These are phyloP conservation scores for Hippoglossus stenolepis DNA, from an alignment of 2,113 vertebrate species.

Conservation along the genomic window DNA sequence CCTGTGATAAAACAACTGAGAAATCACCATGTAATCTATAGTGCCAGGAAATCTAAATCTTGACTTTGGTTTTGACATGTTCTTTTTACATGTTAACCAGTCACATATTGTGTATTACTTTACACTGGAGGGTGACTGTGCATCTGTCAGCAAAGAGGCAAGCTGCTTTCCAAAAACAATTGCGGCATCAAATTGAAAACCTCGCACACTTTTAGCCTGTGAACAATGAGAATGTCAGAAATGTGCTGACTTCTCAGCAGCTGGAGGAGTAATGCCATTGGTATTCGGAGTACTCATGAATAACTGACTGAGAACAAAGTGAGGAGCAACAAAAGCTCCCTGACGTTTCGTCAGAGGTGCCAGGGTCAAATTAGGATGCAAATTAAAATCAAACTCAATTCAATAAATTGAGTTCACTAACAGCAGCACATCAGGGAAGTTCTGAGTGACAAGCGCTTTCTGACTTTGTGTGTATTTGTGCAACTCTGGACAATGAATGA, in stretches of 20 bases:
- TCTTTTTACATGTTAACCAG: slow-evolving; percentile 15
- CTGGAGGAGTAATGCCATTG: slow-evolving; percentile 14
- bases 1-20: neutral
- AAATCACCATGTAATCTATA: neutral
- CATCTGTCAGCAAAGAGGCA: neutral
- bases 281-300: slow-evolving; percentile 41
- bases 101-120: neutral
- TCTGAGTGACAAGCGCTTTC: slow-evolving; percentile 27
- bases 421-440: slow-evolving; percentile 35
- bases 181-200: neutral
- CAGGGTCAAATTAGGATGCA: slow-evolving; percentile 63
- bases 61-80: slow-evolving; percentile 4
- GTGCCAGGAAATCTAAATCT: neutral
- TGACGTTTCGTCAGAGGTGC: slow-evolving; percentile 38
- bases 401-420: slow-evolving; percentile 49
- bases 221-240: slow-evolving; percentile 18
- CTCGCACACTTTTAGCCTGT: slow-evolving; percentile 1
- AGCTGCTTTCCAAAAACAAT: neutral
- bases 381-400: slow-evolving; percentile 61
- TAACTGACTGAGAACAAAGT: slow-evolving; percentile 51
- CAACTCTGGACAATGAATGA: slow-evolving; percentile 17
- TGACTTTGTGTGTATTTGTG: slow-evolving; percentile 10
- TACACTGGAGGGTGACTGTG: neutral
- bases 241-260: slow-evolving; percentile 18
- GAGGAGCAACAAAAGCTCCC: slow-evolving; percentile 34